Conservation (phyloP, 2,113 vertebrate genomes). For the Nothocercus julius region DNA sequence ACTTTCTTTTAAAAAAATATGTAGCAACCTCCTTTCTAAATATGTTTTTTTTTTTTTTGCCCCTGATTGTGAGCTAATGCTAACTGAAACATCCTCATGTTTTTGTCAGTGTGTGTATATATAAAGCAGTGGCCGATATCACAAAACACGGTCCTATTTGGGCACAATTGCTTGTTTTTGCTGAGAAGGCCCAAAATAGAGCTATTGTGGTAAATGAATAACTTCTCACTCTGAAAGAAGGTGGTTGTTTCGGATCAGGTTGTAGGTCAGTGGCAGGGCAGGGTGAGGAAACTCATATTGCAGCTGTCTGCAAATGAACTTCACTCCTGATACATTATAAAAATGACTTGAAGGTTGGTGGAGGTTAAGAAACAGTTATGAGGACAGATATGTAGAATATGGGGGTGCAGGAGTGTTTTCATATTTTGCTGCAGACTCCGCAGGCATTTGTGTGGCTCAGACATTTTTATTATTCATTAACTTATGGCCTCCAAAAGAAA, state of each 20-base stretch:
- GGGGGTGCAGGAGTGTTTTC: neutral
- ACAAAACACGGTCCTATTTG: conserved; percentile 52
- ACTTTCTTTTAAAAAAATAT: neutral
- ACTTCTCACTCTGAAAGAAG: conserved; percentile 74
- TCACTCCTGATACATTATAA: conserved; percentile 10
- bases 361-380: neutral
- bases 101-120: conserved; percentile 1
- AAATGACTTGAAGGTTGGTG: neutral
- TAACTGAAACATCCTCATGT: conserved; percentile 9
- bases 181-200: conserved; percentile 61
- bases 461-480: neutral
- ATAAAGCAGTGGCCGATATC: conserved; percentile 25
- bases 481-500: neutral
- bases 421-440: neutral
- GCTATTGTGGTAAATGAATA: conserved; percentile 73
- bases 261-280: conserved; percentile 75
- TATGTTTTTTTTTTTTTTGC: conserved; percentile 23
- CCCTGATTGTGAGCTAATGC: neutral
- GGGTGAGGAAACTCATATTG: conserved; percentile 61
- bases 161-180: conserved; percentile 64
- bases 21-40: conserved; percentile 17
- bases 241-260: conserved; percentile 72
- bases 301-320: conserved; percentile 74
- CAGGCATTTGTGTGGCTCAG: neutral
- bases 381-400: neutral